A percentile compares a stretch with the other conserved stretches of the same genome.
phyloP scores from a whole-genome alignment of 1,140 invertebrate genomes.

The Adelges cooleyi region DNA sequence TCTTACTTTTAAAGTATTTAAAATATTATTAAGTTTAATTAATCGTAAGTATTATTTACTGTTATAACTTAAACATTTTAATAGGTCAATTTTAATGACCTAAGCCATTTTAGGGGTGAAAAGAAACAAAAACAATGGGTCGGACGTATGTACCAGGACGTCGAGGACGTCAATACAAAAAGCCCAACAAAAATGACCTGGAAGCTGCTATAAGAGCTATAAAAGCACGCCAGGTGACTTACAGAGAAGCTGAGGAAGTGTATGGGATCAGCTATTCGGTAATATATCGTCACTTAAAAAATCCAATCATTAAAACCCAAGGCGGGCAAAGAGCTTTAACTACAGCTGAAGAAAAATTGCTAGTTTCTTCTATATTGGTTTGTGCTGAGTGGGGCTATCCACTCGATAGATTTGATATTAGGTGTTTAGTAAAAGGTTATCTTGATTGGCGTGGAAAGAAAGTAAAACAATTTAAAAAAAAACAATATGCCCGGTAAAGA shows the following conservation, averaged over 20 bases:
- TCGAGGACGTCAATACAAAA: no score
- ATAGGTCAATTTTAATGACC: no score
- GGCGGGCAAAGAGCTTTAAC: background rate
- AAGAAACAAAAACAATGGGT: no score
- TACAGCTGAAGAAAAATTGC: slow-evolving; percentile 1
- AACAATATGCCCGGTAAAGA: slow-evolving; percentile 5
- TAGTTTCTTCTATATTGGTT: background rate
- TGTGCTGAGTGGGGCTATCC: slow-evolving; percentile 30
- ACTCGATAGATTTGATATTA: background rate
- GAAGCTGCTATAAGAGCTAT: no score
- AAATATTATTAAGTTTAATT: no score
- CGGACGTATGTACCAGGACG: no score
- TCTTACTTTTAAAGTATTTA: no score
- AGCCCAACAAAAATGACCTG: no score
- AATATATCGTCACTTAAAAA: background rate
- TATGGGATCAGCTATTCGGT: background rate
- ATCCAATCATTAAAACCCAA: background rate
- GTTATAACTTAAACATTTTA: no score
- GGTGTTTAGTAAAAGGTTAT: slow-evolving; percentile 24
- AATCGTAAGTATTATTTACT: no score
- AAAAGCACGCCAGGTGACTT: no score
- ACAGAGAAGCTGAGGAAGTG: background rate
- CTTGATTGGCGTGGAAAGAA: slow-evolving; percentile 16
- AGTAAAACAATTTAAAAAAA: slow-evolving; percentile 7
- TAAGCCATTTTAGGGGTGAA: no score